These are phyloP conservation scores for Stenchaetothrips biformis DNA, from an alignment of 2,888 invertebrate genomes.

Conservation along the genomic window DNA sequence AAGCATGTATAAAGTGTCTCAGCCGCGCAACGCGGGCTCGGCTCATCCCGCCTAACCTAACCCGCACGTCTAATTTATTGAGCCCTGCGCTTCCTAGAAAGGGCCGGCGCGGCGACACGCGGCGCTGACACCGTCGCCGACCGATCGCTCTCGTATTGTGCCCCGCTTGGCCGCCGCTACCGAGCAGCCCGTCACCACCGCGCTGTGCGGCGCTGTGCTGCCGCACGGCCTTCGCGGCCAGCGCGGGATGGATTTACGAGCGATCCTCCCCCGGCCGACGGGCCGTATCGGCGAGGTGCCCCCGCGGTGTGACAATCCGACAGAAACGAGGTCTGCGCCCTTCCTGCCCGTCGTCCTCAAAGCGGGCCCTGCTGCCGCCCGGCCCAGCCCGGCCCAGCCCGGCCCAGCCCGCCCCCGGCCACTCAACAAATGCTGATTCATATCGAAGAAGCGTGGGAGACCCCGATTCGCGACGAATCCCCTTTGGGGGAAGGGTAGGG, in stretches of 20 bases:
- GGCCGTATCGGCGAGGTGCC: too few relatives aligned
- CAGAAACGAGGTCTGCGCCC: background rate
- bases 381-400: background rate
- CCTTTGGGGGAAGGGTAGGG: background rate
- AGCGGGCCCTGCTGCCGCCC: background rate
- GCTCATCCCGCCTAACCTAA: too few relatives aligned
- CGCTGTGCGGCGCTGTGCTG: too few relatives aligned
- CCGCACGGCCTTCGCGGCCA: too few relatives aligned
- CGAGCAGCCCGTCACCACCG: too few relatives aligned
- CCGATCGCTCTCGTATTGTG: too few relatives aligned
- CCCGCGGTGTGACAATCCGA: conserved; percentile 3
- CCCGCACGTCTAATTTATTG: too few relatives aligned
- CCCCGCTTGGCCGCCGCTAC: too few relatives aligned
- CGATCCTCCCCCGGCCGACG: background rate
- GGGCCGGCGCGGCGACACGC: too few relatives aligned
- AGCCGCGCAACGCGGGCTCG: background rate
- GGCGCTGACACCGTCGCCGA: too few relatives aligned
- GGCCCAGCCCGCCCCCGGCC: background rate
- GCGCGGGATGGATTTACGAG: background rate
- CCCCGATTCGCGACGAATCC: background rate
- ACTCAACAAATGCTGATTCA: conserved; percentile 21
- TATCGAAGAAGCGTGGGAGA: conserved; percentile 10
- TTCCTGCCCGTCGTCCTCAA: background rate
- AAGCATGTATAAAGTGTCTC: conserved; percentile 17
- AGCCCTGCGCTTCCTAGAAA: too few relatives aligned